Conservation (phyloP, 2,113 vertebrate genomes). For the Lanius collurio region DNA sequence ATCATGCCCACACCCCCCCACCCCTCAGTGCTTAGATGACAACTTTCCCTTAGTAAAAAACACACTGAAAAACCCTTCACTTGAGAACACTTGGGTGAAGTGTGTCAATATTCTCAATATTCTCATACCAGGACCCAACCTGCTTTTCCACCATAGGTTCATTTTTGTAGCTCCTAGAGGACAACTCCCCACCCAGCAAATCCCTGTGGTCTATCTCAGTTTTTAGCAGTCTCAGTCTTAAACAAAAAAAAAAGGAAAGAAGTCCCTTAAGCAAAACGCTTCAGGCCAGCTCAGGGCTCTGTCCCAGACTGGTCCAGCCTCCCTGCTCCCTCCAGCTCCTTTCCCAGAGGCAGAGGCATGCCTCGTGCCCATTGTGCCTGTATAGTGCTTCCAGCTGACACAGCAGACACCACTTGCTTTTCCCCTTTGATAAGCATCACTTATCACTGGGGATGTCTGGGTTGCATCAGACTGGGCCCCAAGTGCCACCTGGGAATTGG, state of each 20-base stretch:
- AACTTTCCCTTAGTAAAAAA: not conserved
- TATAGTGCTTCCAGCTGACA: not conserved
- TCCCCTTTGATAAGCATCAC: not conserved
- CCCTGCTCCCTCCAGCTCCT: not conserved
- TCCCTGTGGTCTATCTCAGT: not conserved
- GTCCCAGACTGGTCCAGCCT: not conserved
- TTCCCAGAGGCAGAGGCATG: not conserved
- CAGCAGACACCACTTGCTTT: not conserved
- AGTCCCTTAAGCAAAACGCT: not conserved
- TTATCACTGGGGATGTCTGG: not conserved
- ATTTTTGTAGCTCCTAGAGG: not conserved
- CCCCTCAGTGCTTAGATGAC: not conserved
- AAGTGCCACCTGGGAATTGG: not conserved
- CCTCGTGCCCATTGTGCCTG: not conserved
- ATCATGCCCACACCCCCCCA: accelerated
- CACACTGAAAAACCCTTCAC: not conserved
- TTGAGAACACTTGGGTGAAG: not conserved
- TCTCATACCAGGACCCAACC: not conserved
- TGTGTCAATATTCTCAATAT: not conserved
- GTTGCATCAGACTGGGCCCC: not conserved
- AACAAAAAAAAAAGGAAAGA: not conserved
- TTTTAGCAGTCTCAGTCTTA: not conserved
- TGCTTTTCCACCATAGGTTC: not conserved
- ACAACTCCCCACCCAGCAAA: not conserved
- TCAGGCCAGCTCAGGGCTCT: not conserved